Evolutionary conservation across 2,888 invertebrate species (phyloP), one percentile per base, ranked within the genome.

Genomic region (Archips crataeganus): DNA sequence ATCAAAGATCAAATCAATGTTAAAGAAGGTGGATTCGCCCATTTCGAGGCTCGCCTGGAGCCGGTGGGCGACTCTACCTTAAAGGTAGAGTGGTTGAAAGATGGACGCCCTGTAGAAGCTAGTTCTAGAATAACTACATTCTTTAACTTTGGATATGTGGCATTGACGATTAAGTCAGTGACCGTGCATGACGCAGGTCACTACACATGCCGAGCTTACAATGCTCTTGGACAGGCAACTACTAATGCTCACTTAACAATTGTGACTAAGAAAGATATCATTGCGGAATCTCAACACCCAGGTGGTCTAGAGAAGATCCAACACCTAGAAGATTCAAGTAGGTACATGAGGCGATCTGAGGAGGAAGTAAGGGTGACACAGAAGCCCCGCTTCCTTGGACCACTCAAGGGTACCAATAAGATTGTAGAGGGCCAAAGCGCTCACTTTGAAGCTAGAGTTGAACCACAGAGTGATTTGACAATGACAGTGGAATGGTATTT

Each of bases 401-500:
- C 97, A 74, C 92, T 98, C 71, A 98, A 98, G 89, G 98, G 98
- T 64, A 98, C 98, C n/a, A 98, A 97, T 82, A 98, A 97, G 87
- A 98, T 98, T 83, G 96, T 98, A 34, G 99, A 99, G 94, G 98
- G 98, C 0, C 98, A 99, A 94, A 96, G 98, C 64, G 98, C 98
- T 78, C 99, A 99, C 85, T 98, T 99, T 86, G 99, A 99, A 94
- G 98, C 98, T 4, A 97, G 99, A 77, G 98, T 99, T 64, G 98
- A 98, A 85, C 99, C 99, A 0, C 98, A 98, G 89, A 98, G 97
- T 85, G 99, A 99, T 91, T 95, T 98, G 42, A 97, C 97, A 32
- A 97, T 99, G 97, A 96, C 96, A 84, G 97, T 98, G 76, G 99
- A 99, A 93, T 99, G 99, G 99, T 99, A 98, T 88, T 98, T 98